A percentile compares a stretch with the other conserved stretches of the same genome.
Evolutionary conservation across 2,797 vertebrate genomes (phyloP).

Genomic region (Megaceryle alcyon): DNA sequence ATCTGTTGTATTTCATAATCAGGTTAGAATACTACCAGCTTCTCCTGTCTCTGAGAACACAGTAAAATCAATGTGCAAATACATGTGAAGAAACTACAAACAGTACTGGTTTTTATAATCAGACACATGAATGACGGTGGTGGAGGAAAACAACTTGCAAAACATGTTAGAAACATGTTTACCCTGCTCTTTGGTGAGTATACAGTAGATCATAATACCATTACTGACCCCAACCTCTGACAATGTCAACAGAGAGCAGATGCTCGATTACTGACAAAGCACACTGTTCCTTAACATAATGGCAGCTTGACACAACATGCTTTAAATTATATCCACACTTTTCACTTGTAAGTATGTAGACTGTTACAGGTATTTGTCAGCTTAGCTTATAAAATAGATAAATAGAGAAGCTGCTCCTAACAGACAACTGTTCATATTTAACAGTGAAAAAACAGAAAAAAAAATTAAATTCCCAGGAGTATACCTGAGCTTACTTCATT

Average conservation of each 20-base stretch:
- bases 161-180: constrained; percentile 15
- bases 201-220: constrained; percentile 48
- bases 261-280: constrained; percentile 44
- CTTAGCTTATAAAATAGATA: neutral
- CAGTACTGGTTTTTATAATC: neutral
- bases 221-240: constrained; percentile 58
- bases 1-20: neutral
- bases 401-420: neutral
- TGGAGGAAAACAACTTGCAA: neutral
- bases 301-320: neutral
- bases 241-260: constrained; percentile 74
- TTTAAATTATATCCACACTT: neutral
- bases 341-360: neutral
- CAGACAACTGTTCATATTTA: neutral
- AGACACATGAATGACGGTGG: neutral
- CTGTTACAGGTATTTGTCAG: neutral
- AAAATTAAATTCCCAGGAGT: neutral
- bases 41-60: neutral
- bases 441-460: neutral
- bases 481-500: neutral
- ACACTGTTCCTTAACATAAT: neutral
- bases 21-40: neutral
- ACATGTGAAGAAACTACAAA: neutral
- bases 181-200: constrained; percentile 35
- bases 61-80: neutral